A percentile compares a stretch with the other conserved stretches of the same genome.
Conservation (phyloP, 2,797 vertebrate species). For the Agapornis canus region DNA sequence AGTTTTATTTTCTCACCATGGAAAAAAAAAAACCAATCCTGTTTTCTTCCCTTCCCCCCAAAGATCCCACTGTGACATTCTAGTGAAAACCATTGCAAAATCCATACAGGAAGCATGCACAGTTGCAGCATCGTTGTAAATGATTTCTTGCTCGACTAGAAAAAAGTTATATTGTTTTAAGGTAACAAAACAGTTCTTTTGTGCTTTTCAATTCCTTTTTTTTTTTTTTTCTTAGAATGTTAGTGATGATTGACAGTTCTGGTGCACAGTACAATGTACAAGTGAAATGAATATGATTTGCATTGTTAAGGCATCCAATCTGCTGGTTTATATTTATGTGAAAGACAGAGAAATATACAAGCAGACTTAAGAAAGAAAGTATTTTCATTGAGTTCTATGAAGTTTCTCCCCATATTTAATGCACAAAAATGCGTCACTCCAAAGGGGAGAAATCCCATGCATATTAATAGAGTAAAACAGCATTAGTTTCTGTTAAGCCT, state of each 20-base stretch:
- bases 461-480: constrained; percentile 97
- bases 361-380: constrained; percentile 93
- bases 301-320: constrained; percentile 99
- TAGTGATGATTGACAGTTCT: constrained; percentile 91
- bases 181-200: constrained; percentile 92
- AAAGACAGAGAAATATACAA: constrained; percentile 91
- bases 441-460: constrained; percentile 95
- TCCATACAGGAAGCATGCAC: constrained; percentile 82
- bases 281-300: constrained; percentile 96
- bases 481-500: constrained; percentile 88
- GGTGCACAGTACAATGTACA: constrained; percentile 94
- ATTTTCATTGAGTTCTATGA: constrained; percentile 89
- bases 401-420: constrained; percentile 89
- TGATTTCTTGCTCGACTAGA: constrained; percentile 81
- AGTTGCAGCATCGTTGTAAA: constrained; percentile 82
- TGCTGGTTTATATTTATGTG: constrained; percentile 99
- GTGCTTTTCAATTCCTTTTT: constrained; percentile 91
- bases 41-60: constrained; percentile 67
- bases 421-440: constrained; percentile 90
- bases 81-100: constrained; percentile 83
- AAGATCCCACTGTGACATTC: constrained; percentile 81
- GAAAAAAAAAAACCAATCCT: constrained; percentile 68
- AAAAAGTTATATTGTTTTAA: constrained; percentile 86
- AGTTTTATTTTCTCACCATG: constrained; percentile 80
- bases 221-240: constrained; percentile 85